These are phyloP conservation scores for Nyctibius bracteatus DNA, from an alignment of 2,113 vertebrate species.

Conservation along the genomic window DNA sequence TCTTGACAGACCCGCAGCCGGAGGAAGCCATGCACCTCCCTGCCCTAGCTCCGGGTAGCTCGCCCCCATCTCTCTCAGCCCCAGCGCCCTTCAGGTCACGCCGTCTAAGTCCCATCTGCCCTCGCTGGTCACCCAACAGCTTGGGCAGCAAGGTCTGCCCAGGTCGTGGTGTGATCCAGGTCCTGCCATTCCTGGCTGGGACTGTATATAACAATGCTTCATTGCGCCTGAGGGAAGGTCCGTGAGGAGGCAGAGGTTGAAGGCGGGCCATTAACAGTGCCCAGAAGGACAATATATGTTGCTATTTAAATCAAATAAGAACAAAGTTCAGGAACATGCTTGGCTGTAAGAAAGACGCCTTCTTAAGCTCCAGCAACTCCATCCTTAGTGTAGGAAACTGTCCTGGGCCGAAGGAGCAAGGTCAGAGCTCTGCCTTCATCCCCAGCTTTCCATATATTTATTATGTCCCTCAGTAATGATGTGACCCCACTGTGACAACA, in stretches of 20 bases:
- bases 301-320: not conserved
- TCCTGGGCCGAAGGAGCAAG: not conserved
- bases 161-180: not conserved
- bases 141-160: not conserved
- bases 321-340: not conserved
- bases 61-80: too few species aligned
- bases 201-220: too few species aligned
- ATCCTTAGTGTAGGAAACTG: not conserved
- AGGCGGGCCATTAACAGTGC: not conserved
- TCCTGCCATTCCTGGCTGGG: not conserved
- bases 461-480: not conserved
- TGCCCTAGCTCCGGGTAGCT: accelerated
- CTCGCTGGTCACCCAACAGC: not conserved
- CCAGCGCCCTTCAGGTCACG: not conserved
- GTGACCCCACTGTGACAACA: accelerated
- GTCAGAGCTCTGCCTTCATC: not conserved
- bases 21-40: not conserved
- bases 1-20: not conserved
- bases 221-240: not conserved
- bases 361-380: not conserved
- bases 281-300: not conserved
- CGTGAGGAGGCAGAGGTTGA: not conserved
- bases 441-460: not conserved
- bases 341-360: not conserved
- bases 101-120: accelerated